Evolutionary conservation across 1,140 invertebrate genomes (phyloP), one percentile per base, ranked within the genome.

Genomic region (Aphaenogaster rudis): DNA sequence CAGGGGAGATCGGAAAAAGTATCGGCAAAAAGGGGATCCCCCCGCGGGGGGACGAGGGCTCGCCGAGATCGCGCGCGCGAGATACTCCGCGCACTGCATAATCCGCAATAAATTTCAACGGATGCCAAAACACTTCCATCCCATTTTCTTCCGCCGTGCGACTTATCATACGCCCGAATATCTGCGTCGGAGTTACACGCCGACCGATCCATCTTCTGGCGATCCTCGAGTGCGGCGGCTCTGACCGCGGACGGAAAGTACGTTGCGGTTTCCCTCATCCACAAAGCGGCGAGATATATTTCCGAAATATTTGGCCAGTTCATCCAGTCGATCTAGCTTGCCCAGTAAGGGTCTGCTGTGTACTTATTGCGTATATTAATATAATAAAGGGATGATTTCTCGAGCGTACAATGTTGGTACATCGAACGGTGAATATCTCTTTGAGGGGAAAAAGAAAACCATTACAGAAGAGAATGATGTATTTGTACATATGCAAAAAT

Each of bases 21-120:
- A 36, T 8, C 13, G n/a, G 5, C 15, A 71, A 63, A 61, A 78
- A 71, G 57, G 42, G 15, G n/a, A 21, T 48, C 9, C 21, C 21
- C 8, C 8, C 71, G 9, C 28, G 28, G 28, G 17, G 1, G 8
- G 33, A 9, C 21, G 3, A 15, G 3, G 15, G 28, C 36, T 50
- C 28, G 21, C 33, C 17, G 28, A 36, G n/a, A 67, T 67, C 82
- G 52, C 11, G 15, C 21, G 36, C 71, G 63, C 11, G n/a, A 36
- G 39, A 67, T 69, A 63, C 50, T 74, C 48, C 54, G 39, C 63
- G 36, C 48, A 42, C 17, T 67, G 72, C 59, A 78, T 79, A 88
- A 86, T 59, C 74, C 52, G 66, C 50, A 50, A 76, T 88, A 88
- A 88, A 88, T 88, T 82, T 82, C 69, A 63, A 59, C 76, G 39